Base-by-base conservation (phyloP, 2,797 vertebrate species). In the Pangasius krempfi region DNA sequence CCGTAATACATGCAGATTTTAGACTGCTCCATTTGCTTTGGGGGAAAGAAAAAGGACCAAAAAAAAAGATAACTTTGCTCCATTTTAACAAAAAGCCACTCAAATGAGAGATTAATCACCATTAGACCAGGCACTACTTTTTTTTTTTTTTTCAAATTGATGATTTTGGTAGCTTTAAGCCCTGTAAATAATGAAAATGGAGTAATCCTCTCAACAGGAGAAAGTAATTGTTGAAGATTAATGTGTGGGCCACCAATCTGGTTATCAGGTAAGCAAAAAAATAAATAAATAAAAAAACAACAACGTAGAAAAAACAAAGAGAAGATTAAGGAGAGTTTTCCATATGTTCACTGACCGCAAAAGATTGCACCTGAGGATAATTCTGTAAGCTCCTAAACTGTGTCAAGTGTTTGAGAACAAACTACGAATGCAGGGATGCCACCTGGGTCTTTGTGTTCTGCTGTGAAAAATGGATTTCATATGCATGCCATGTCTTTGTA, bases 131-230 rank as follows among this genome's bases (percentile, higher is more conserved):
- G 89, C 89, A 92, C 91, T 93, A 88, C 87, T 90, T 92, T 92
- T 93, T 88, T 56, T 47, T 40, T 93, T 88, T 56, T 47, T 81
- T 44, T 81, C 27, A 94, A 93, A 93, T 93, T 92, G 90, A 93
- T 93, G 93, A 62, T 92, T 90, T 92, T 92, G 89, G 83, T 88
- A 94, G 90, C 91, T 92, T 62, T 93, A 93, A 93, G 92, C 86
- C 33, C 82, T 90, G 60, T 30, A 87, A 91, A 91, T 95, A 92
- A 95, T 95, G 94, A 92, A 91, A 94, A 92, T 94, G 86, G 91
- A 94, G 91, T 95, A 94, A 95, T 94, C 92, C 89, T 80, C 91
- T 68, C 18, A 50, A 84, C 80, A 56, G 85, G 33, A 88, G 88
- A 89, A 88, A 92, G 89, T 90, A 90, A 87, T 88, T 73, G 84